Evolutionary conservation across 2,113 vertebrate species (phyloP), one percentile per base, ranked within the genome.

Genomic region (Polypterus bichir): DNA sequence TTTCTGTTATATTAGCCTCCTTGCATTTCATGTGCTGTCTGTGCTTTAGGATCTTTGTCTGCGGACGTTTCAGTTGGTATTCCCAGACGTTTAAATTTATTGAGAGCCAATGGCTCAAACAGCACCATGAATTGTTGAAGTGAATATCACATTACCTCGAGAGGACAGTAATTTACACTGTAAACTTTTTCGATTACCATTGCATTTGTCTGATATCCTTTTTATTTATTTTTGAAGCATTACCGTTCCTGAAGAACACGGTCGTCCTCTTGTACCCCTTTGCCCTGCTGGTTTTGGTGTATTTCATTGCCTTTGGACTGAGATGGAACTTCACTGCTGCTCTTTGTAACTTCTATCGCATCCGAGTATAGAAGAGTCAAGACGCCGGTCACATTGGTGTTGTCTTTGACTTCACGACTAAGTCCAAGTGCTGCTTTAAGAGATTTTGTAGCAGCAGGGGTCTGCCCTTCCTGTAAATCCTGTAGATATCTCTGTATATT

Each of bases 251-350:
- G 84, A 93, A 92, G 79, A 96, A 97, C 74, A 99, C 95, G 0
- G 96, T 91, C 47, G 76, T 92, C 64, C 90, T 99, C 59, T 80
- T 99, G 57, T 99, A 98, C 60, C 96, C 96, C 0, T 97, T 98
- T 49, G 91, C 92, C 3, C 79, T 90, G 58, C 88, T 98, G 52
- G 77, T 74, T 47, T 66, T 98, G 47, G 59, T 98, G n/a, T 99
- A 97, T 27, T 59, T 93, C 71, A 86, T 99, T 51, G 97, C 96
- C 0, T 68, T 99, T 57, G 89, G 84, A 0, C 79, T 98, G 59
- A 92, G 94, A 3, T 99, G 96, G 96, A 99, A 99, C 81, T 94
- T 99, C 72, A 98, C 96, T 6, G 75, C 58, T 64, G 81, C 82
- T 5, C 89, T 99, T 66, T 99, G 93, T 67, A 87, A 83, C 64